Base-by-base conservation (phyloP, 2,113 vertebrate genomes). In the Tenebrosternarchus preto region DNA sequence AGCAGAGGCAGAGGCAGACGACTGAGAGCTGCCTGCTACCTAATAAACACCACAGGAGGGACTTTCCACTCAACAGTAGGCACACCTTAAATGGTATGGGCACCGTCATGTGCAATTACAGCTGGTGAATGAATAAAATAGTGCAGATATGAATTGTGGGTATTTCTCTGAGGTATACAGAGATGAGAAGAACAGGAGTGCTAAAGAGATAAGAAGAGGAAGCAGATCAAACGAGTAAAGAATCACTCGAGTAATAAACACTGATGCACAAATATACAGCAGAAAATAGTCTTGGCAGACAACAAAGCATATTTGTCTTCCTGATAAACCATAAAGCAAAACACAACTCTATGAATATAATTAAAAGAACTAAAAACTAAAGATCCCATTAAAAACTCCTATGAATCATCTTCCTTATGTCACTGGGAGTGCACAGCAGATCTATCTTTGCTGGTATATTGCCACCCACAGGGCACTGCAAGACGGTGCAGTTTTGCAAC, bases 391-490 rank as follows among this genome's bases (percentile, higher is more conserved):
- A 19, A 22, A 61, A 64, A 53, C 15, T 11, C 11, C 39, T 50
- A 8, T 55, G 9, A n/a, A 56, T 72, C 25, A 31, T 55, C 17
- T 72, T 72, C 43, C 43, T 12, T 1, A 50, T 64, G 25, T 16
- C 12, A 50, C 5, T 22, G 24, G 31, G 4, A 25, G 27, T 53
- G 27, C 2, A 39, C 22, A 27, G 16, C 71, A 39, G 9, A 33
- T 74, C 63, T 43, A 74, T 24, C 59, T 53, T 29, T 82, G 36
- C 53, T 72, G 63, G 70, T 60, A 60, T 63, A 66, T 60, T 83
- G 76, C 75, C 67, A 81, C 71, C 56, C 67, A 79, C 66, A 81
- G 70, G 75, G 72, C 33, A 78, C 20, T 75, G 56, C 22, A 36
- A 25, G 29, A 36, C 27, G 29, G 16, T 83, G 56, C 73, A 83